Evolutionary conservation across 2,113 vertebrate genomes (phyloP), one percentile per base, ranked within the genome.

Genomic region (Pitta sordida): DNA sequence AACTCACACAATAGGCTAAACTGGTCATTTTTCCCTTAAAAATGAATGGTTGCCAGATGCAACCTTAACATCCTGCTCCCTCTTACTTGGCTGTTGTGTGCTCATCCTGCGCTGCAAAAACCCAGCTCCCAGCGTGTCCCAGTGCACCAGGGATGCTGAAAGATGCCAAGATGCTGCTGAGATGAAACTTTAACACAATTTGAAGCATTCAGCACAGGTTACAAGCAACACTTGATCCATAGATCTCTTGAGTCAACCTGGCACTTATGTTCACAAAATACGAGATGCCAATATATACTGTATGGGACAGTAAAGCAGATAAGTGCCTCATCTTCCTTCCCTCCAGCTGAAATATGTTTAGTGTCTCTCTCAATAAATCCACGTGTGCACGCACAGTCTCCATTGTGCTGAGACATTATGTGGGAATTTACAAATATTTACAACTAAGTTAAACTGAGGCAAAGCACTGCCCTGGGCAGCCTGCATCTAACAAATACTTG

Each of bases 201-300:
- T 88, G 71, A 95, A 91, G 56, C 16, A 2, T 78, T 89, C 21
- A 8, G 77, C 3, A 2, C 60, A 74, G 73, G 39, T 51, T 71
- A 73, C 80, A 69, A 91, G 73, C 48, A 81, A 19, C 64, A 46
- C 51, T 93, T 96, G 89, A 96, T 90, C 89, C 76, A 90, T 32
- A 86, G 59, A 69, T 96, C 86, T 94, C 93, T 86, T 95, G 83
- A 94, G 83, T 74, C 90, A 96, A 90, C 60, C 55, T 94, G 53
- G 79, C 92, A 77, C 95, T 96, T 93, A 95, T 70, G 77, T 74
- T 95, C 78, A 36, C 91, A 94, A 97, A 95, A 87, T 93, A 95
- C 93, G 68, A 73, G 77, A 80, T 96, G 92, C 73, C 4, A 4
- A 93, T 94, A 95, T 43, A 79, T 68, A 87, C 68, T 46, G 82